Conservation (phyloP, 2,888 invertebrate species). For the Ormyrus pomaceus region DNA sequence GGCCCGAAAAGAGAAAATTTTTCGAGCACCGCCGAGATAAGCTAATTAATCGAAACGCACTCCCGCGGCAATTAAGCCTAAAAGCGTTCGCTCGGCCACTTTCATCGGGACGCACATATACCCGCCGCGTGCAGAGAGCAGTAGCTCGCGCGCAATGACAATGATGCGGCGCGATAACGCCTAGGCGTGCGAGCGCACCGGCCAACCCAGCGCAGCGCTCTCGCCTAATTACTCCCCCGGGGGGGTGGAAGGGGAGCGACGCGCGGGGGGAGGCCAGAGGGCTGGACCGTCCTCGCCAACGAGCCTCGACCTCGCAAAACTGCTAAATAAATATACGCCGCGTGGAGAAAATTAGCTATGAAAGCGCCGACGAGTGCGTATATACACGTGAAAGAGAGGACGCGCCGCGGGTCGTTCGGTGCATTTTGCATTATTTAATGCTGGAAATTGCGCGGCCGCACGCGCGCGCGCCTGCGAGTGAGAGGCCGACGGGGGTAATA, state of each 20-base stretch:
- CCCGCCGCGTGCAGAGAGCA: no score
- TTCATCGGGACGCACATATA: no score
- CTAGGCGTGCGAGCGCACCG: neutral
- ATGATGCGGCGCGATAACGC: neutral
- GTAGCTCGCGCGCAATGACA: neutral
- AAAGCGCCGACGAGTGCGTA: neutral
- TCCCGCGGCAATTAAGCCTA: no score
- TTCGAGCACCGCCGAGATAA: neutral
- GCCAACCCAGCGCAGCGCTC: neutral
- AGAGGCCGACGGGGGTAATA: slow-evolving; percentile 20
- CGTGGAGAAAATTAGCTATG: slow-evolving; percentile 34
- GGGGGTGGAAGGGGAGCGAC: neutral
- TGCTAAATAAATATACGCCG: slow-evolving; percentile 41
- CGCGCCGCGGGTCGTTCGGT: slow-evolving; percentile 12
- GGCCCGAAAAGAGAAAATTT: no score
- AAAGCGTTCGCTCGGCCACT: no score
- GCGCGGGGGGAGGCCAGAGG: no score
- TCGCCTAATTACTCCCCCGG: slow-evolving; percentile 9
- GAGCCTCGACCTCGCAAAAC: neutral
- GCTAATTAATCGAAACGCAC: no score
- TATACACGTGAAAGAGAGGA: slow-evolving; percentile 4
- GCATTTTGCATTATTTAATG: slow-evolving; percentile 63
- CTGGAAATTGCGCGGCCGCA: slow-evolving; percentile 57
- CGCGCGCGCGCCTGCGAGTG: neutral
- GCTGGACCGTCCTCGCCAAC: neutral